Conservation (phyloP, 37 sponge, comb jelly and placozoan genomes). For the Agelas oroides region DNA sequence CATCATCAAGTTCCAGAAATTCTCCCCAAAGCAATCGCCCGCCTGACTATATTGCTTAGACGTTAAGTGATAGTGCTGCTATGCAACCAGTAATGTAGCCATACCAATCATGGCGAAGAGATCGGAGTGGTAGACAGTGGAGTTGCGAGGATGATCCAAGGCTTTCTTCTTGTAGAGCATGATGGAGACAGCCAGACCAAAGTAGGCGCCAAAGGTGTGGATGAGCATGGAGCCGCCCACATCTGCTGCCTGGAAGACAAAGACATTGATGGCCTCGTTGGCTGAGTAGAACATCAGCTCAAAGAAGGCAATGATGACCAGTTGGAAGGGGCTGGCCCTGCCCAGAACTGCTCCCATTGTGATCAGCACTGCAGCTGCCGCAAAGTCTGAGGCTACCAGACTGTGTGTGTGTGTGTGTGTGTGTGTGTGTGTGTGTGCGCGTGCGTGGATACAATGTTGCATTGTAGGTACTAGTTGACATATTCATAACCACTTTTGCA, state of each 20-base stretch:
- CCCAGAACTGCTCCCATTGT: conserved; percentile 94
- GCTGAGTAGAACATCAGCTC: conserved; percentile 86
- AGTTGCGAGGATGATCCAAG: conserved; percentile 56
- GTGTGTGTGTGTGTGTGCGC: neutral
- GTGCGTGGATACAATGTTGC: too few relatives aligned
- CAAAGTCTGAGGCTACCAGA: conserved; percentile 87
- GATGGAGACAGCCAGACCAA: conserved; percentile 85
- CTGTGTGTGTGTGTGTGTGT: conserved; percentile 50
- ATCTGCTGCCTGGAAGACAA: conserved; percentile 83
- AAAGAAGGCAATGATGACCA: conserved; percentile 85
- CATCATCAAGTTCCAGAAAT: too few relatives aligned
- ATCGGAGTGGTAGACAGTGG: conserved; percentile 83
- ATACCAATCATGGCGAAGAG: conserved; percentile 95
- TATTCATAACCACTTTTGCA: too few relatives aligned
- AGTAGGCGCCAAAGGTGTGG: conserved; percentile 96
- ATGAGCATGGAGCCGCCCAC: conserved; percentile 94
- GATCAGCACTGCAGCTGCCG: conserved; percentile 90
- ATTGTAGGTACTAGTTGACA: too few relatives aligned
- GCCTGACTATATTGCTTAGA: too few relatives aligned
- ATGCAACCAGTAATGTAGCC: too few relatives aligned
- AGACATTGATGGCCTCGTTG: conserved; percentile 78
- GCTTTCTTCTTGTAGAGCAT: conserved; percentile 77
- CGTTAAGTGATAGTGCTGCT: too few relatives aligned
- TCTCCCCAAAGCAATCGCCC: too few relatives aligned
- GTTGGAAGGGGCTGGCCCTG: conserved; percentile 82